Percentiles rank a stretch among this genome's conserved stretches.
These are phyloP conservation scores for Limnephilus rhombicus DNA, from an alignment of 2,888 invertebrate genomes.

Conservation along the genomic window DNA sequence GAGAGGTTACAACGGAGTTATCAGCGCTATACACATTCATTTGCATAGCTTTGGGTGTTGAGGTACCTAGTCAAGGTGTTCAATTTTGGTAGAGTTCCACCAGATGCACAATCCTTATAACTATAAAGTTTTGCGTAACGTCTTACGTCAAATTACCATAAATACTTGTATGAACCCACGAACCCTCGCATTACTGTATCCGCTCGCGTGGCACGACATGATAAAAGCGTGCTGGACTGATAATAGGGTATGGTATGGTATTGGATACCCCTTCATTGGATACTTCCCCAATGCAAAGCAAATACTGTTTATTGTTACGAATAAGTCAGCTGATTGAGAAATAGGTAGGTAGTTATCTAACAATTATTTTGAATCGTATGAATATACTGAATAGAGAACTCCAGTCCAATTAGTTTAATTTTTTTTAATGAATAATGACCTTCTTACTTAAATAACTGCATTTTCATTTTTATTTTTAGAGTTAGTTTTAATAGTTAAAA, in stretches of 20 bases:
- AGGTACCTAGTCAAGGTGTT: constrained; percentile 22
- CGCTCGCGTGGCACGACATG: constrained; percentile 22
- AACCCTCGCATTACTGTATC: neutral
- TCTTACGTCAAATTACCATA: neutral
- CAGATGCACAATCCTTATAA: constrained; percentile 38
- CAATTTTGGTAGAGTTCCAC: constrained; percentile 42
- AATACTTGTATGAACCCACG: neutral
- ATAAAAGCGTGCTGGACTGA: neutral
- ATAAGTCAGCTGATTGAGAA: neutral
- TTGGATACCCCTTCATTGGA: neutral
- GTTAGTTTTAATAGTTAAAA: too few relatives aligned
- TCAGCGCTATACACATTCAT: neutral
- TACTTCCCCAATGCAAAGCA: neutral
- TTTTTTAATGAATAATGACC: too few relatives aligned
- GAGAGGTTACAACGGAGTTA: neutral
- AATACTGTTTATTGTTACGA: neutral
- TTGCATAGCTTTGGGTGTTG: constrained; percentile 21
- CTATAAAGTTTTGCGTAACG: neutral
- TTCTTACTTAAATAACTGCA: too few relatives aligned
- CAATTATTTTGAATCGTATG: neutral
- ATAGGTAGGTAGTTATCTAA: too few relatives aligned
- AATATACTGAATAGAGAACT: too few relatives aligned
- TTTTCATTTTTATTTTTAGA: too few relatives aligned
- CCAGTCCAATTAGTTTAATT: too few relatives aligned
- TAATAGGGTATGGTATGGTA: neutral